Evolutionary conservation across 1,140 invertebrate species (phyloP).

Genomic region (Pollicipes pollicipes): DNA sequence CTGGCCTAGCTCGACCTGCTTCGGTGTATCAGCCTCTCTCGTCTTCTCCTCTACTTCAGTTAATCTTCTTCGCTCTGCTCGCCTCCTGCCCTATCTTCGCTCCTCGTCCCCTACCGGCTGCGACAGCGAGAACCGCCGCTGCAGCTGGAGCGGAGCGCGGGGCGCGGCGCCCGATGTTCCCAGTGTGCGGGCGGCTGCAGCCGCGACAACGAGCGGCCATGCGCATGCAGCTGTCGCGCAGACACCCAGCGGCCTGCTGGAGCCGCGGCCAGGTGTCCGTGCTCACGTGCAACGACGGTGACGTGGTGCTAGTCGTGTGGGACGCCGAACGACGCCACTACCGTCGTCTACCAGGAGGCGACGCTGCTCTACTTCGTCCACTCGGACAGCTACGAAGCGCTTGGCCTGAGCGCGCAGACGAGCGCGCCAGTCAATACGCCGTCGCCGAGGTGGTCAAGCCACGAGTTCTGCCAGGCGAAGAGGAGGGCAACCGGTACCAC

Average conservation of each 20-base stretch:
- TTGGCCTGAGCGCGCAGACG: conserved; percentile 26
- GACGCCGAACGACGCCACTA: conserved; percentile 59
- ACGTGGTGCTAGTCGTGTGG: conserved; percentile 66
- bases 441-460: conserved; percentile 63
- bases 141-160: not conserved
- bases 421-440: conserved; percentile 37
- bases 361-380: conserved; percentile 56
- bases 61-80: no score
- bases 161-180: not conserved
- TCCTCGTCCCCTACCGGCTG: not conserved
- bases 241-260: conserved; percentile 28
- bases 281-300: conserved; percentile 53
- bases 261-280: conserved; percentile 44
- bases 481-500: conserved; percentile 72
- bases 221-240: conserved; percentile 11
- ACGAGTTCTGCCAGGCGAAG: conserved; percentile 81
- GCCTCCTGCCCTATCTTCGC: no score
- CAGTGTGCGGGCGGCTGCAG: conserved; percentile 2
- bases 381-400: conserved; percentile 48
- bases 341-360: conserved; percentile 57
- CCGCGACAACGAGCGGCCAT: conserved; percentile 6
- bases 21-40: no score
- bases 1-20: no score
- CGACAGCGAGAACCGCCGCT: not conserved
- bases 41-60: no score